Evolutionary conservation across 1,140 invertebrate species (phyloP).

Genomic region (Listronotus bonariensis): DNA sequence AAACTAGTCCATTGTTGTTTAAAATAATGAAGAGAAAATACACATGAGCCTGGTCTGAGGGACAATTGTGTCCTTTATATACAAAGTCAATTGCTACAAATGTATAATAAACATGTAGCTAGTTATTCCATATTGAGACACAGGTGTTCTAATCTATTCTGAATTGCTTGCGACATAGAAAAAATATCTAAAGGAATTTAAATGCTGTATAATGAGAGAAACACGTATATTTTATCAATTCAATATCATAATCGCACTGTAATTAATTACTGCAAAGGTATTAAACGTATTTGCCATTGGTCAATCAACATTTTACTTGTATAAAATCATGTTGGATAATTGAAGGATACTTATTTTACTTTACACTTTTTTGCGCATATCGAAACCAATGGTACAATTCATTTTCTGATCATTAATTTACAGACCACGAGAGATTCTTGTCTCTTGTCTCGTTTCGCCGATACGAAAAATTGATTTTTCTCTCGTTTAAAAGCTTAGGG

Average conservation of each 20-base stretch:
- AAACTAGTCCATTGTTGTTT: constrained; percentile 10
- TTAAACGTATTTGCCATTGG: constrained; percentile 12
- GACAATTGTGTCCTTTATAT: no score
- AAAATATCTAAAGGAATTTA: constrained; percentile 20
- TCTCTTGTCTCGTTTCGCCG: no score
- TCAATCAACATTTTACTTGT: neutral
- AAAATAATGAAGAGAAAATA: constrained; percentile 3
- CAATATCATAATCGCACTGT: constrained; percentile 11
- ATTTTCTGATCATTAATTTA: no score
- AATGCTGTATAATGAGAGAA: constrained; percentile 22
- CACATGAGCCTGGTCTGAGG: neutral
- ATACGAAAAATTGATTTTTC: no score
- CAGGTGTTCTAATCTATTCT: constrained; percentile 24
- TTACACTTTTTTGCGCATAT: no score
- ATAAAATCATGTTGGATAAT: constrained; percentile 11
- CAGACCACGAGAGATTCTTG: no score
- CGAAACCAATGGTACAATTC: no score
- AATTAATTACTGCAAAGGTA: constrained; percentile 10
- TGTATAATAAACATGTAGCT: constrained; percentile 7
- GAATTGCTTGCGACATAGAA: constrained; percentile 18
- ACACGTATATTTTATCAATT: constrained; percentile 8
- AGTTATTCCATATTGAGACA: constrained; percentile 12
- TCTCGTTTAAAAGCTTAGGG: no score
- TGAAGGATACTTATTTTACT: neutral
- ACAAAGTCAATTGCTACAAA: neutral